Conservation (phyloP, 1,140 invertebrate genomes). For the Oncopodura yosiiana region DNA sequence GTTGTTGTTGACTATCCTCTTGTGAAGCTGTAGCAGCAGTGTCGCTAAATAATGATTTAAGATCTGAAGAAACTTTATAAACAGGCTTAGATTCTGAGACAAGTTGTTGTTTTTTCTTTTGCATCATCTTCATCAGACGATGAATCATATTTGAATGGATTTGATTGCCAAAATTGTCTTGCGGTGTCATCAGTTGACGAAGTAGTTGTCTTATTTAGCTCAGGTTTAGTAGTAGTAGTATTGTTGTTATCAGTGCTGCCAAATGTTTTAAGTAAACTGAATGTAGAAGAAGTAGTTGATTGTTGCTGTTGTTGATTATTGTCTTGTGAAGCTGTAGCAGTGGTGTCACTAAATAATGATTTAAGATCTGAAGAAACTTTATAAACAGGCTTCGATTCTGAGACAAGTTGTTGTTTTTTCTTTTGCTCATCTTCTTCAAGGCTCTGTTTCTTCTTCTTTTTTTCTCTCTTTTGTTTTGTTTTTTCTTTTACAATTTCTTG, state of each 20-base stretch:
- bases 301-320: not conserved
- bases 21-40: not conserved
- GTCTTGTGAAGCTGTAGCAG: not conserved
- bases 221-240: not conserved
- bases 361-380: constrained; percentile 25
- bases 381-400: constrained; percentile 8
- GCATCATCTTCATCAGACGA: constrained; percentile 24
- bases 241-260: constrained; percentile 2
- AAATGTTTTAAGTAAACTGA: constrained; percentile 24
- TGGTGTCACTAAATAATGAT: constrained; percentile 8
- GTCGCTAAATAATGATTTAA: constrained; percentile 19
- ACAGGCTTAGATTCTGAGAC: too few relatives aligned
- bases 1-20: not conserved
- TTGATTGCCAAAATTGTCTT: constrained; percentile 20
- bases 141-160: constrained; percentile 31
- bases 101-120: not conserved
- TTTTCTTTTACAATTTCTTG: not conserved
- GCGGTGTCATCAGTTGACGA: not conserved
- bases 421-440: not conserved
- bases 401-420: not conserved
- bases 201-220: not conserved
- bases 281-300: not conserved
- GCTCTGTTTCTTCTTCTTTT: not conserved
- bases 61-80: constrained; percentile 21
- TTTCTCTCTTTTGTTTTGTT: not conserved